Evolutionary conservation across 2,797 vertebrate species (phyloP).

Genomic region (Onychomys leucogaster): DNA sequence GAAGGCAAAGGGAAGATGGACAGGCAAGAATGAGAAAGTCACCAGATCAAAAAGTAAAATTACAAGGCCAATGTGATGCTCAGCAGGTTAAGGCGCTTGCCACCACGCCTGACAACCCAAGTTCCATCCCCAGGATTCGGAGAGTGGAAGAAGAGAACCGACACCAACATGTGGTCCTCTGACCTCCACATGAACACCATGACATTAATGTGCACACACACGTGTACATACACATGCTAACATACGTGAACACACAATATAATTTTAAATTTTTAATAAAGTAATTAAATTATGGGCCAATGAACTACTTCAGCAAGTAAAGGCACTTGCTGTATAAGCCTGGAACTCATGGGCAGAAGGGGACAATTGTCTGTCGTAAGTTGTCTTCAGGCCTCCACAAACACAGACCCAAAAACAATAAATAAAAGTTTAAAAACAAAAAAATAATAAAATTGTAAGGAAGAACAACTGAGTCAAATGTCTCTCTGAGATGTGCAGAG

Average conservation of each 20-base stretch:
- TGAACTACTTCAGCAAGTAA: background rate
- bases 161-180: background rate
- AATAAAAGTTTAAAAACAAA: background rate
- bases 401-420: background rate
- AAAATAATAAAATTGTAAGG: constrained; percentile 37
- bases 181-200: background rate
- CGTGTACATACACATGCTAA: background rate
- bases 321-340: background rate
- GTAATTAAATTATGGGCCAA: background rate
- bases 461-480: constrained; percentile 48
- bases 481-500: constrained; percentile 26
- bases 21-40: constrained; percentile 25
- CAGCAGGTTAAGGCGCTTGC: background rate
- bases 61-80: background rate
- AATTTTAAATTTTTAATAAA: background rate
- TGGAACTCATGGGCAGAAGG: background rate
- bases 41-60: background rate
- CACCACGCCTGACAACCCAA: background rate
- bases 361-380: background rate
- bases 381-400: background rate
- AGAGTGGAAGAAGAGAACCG: background rate
- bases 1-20: background rate
- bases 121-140: background rate
- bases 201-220: background rate
- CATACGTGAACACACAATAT: background rate